Evolutionary conservation across 2,113 vertebrate species (phyloP), one percentile per base, ranked within the genome.

Genomic region (Falco punctatus): DNA sequence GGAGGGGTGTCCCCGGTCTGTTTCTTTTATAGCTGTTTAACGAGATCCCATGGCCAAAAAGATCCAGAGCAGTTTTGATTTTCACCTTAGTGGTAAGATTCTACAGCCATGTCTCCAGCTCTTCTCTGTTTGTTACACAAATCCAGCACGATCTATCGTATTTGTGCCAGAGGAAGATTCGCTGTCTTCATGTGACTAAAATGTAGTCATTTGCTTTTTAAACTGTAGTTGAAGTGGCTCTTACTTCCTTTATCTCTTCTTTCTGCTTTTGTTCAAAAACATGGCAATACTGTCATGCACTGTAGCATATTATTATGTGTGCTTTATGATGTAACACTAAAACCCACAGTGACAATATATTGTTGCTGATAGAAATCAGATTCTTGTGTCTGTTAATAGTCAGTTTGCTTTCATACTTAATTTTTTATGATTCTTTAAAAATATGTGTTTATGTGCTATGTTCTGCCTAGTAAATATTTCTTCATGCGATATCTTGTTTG

Each of bases 61-160:
- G 62, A 80, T 81, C 44, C 62, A 93, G 62, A 88, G 62, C 75
- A 88, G n/a, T 69, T 94, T 78, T 61, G 66, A 86, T 94, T 94
- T 94, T 94, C 88, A 91, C 82, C 75, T 77, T 92, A 72, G 86
- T 92, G 88, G 91, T 94, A 95, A 97, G 95, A 94, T 88, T 82
- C 54, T 83, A 66, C 64, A 2, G 2, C 49, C 42, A 51, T 91
- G 27, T 74, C 72, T 95, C 82, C 38, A 81, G 46, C 42, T 94
- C 75, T n/a, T 82, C 44, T 85, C 54, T 71, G 51, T 88, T 74
- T 86, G 86, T 94, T 46, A 71, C 54, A 64, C 26, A 92, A 90
- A 86, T 94, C 52, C 57, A 84, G 91, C 94, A 95, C 94, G 86
- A 65, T 75, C 70, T 95, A n/a, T 87, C 19, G 7, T 88, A 44